These are phyloP conservation scores for Wasmannia auropunctata DNA, from an alignment of 1,140 invertebrate genomes.

Conservation along the genomic window DNA sequence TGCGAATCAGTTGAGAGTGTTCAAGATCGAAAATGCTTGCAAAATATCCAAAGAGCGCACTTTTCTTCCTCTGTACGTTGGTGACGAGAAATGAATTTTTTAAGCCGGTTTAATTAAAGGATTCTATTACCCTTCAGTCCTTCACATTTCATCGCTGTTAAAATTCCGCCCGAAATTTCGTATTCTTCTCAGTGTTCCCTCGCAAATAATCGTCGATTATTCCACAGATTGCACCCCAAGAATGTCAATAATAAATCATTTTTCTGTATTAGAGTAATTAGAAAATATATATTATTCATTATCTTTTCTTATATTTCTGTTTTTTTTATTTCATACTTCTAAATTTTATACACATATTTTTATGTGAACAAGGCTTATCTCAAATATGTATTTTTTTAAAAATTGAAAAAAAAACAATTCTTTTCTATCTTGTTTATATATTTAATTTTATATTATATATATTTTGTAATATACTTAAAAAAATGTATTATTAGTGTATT, in stretches of 20 bases:
- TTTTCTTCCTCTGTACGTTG: neutral
- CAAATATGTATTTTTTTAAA: no score
- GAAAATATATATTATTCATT: neutral
- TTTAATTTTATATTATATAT: neutral
- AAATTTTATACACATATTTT: no score
- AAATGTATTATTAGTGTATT: neutral
- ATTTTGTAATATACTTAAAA: neutral
- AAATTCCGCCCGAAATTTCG: slow-evolving; percentile 42
- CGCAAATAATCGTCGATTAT: neutral
- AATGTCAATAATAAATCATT: neutral
- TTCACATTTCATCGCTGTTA: slow-evolving; percentile 19
- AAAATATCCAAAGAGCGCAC: neutral
- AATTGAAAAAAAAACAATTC: neutral
- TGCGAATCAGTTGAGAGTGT: neutral
- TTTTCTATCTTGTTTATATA: neutral
- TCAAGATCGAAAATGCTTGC: neutral
- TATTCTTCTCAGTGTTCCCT: neutral
- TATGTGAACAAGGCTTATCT: no score
- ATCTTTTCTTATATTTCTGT: neutral
- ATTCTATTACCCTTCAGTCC: slow-evolving; percentile 18
- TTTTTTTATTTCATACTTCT: neutral
- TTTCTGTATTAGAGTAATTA: neutral
- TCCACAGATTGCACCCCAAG: neutral
- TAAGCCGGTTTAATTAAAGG: slow-evolving; percentile 52
- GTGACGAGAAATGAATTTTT: slow-evolving; percentile 47